Evolutionary conservation across 1,140 invertebrate species (phyloP).

Genomic region (Planococcus citri): DNA sequence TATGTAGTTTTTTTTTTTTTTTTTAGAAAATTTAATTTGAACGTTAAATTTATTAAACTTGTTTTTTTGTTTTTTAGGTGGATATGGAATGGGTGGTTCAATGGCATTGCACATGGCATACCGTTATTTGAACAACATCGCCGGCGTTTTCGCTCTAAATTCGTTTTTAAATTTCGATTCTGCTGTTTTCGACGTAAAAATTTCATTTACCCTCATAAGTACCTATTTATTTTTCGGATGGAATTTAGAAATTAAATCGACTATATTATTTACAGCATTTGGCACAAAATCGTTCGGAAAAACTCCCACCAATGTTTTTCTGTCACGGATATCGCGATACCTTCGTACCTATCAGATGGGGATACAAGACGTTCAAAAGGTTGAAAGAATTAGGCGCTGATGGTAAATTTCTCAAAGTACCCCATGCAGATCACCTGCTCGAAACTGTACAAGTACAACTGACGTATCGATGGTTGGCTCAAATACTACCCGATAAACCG

Average conservation of each 20-base stretch:
- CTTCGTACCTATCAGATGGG: conserved; percentile 43
- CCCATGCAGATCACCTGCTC: conserved; percentile 42
- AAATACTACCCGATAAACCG: conserved; percentile 11
- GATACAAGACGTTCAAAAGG: conserved; percentile 36
- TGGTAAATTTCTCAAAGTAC: conserved; percentile 38
- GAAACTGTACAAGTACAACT: conserved; percentile 37
- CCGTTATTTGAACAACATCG: conserved; percentile 45
- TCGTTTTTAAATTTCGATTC: conserved; percentile 57
- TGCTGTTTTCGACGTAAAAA: conserved; percentile 33
- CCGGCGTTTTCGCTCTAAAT: conserved; percentile 54
- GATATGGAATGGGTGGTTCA: conserved; percentile 65
- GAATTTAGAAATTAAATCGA: too few species aligned
- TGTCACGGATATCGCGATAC: conserved; percentile 37
- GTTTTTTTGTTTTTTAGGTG: conserved; percentile 38
- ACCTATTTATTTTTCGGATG: too few species aligned
- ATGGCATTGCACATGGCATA: conserved; percentile 52
- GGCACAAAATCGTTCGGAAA: neutral
- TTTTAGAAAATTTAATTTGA: too few species aligned
- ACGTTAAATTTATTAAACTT: neutral
- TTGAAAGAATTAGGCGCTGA: conserved; percentile 38
- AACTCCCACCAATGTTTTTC: conserved; percentile 32
- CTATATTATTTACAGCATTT: too few species aligned
- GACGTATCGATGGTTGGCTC: conserved; percentile 40
- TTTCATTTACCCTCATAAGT: too few species aligned
- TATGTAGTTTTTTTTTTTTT: too few species aligned